These are phyloP conservation scores for Emydura subglobosa DNA, from an alignment of 2,113 vertebrate genomes.

Conservation along the genomic window DNA sequence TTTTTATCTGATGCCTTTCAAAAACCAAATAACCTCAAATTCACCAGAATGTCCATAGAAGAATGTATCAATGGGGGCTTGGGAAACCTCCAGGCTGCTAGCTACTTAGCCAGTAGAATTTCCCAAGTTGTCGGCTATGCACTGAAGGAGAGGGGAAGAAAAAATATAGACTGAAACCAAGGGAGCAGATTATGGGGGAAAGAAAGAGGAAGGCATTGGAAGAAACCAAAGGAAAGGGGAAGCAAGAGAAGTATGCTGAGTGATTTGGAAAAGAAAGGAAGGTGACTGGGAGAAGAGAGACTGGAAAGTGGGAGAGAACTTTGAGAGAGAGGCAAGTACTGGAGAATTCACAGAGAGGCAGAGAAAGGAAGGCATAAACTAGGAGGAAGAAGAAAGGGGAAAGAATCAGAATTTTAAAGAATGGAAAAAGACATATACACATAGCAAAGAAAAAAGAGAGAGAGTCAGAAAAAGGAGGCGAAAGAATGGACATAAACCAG, in stretches of 20 bases:
- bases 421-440: slow-evolving; percentile 45
- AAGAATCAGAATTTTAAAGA: slow-evolving; percentile 19
- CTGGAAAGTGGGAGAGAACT: not conserved
- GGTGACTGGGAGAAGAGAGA: not conserved
- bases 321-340: no score
- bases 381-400: not conserved
- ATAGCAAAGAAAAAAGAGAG: slow-evolving; percentile 33
- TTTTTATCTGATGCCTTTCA: not conserved
- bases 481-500: slow-evolving; percentile 27
- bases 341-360: not conserved
- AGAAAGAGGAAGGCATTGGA: not conserved
- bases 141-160: not conserved
- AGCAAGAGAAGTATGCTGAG: not conserved
- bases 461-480: slow-evolving; percentile 41
- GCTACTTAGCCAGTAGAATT: slow-evolving; percentile 1
- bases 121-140: slow-evolving; percentile 22
- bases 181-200: not conserved
- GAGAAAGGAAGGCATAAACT: not conserved
- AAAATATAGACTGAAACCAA: not conserved
- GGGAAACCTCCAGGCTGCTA: slow-evolving; percentile 1
- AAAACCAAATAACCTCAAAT: slow-evolving; percentile 26
- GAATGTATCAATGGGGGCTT: not conserved
- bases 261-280: slow-evolving; percentile 15
- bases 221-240: not conserved
- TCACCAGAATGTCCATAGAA: not conserved